These are phyloP conservation scores for Tursiops truncatus DNA, from an alignment of 2,113 vertebrate genomes.

Conservation along the genomic window DNA sequence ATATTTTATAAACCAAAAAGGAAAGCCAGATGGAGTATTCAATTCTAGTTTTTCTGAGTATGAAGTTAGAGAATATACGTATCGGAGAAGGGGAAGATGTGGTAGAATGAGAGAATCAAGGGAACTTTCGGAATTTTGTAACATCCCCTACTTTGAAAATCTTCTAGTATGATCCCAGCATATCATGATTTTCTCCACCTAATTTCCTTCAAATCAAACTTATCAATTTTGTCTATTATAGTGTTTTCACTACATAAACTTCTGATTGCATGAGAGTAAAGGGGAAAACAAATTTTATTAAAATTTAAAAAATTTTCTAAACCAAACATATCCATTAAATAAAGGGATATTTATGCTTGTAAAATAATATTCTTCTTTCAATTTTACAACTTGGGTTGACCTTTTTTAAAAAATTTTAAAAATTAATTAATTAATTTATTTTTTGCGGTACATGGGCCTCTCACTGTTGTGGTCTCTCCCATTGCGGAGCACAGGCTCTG, in stretches of 20 bases:
- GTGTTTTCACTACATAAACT: not conserved
- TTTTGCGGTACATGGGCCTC: too few species aligned
- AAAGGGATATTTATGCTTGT: not conserved
- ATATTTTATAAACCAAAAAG: constrained; percentile 2
- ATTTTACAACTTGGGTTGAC: not conserved
- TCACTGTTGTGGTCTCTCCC: too few species aligned
- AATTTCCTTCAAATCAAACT: constrained; percentile 18
- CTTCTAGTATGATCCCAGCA: not conserved
- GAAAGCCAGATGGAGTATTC: not conserved
- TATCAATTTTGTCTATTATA: not conserved
- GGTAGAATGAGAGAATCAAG: not conserved
- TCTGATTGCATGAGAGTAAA: not conserved
- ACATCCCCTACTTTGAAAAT: not conserved
- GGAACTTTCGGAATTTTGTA: not conserved
- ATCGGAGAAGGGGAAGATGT: not conserved
- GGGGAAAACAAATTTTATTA: not conserved
- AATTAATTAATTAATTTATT: too few species aligned
- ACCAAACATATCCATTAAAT: constrained; percentile 9
- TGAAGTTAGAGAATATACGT: not conserved
- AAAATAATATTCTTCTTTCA: not conserved
- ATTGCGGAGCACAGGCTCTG: too few species aligned
- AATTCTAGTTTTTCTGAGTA: not conserved
- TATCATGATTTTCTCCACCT: not conserved
- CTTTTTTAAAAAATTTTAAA: not conserved
- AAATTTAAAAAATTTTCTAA: constrained; percentile 14